Evolutionary conservation across 2,888 invertebrate genomes (phyloP).

Genomic region (Eulithis prunata): DNA sequence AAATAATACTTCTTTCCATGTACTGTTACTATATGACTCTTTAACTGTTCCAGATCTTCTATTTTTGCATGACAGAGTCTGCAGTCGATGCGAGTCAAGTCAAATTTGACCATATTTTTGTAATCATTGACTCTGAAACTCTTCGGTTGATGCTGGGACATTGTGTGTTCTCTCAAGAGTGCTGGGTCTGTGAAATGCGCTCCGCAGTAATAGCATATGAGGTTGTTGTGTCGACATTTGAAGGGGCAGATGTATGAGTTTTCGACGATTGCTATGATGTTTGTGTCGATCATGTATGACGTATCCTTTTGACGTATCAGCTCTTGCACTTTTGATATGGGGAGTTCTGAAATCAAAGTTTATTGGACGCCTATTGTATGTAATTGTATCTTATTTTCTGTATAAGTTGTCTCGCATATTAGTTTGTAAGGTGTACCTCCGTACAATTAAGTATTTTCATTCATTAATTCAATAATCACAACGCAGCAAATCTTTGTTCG

Average conservation of each 20-base stretch:
- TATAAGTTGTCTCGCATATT: too few species aligned
- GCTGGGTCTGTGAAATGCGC: constrained; percentile 59
- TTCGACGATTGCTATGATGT: constrained; percentile 70
- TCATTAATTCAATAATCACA: too few species aligned
- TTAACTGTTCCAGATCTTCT: constrained; percentile 62
- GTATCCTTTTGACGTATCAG: constrained; percentile 70
- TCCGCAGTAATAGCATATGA: constrained; percentile 74
- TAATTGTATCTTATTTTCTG: too few species aligned
- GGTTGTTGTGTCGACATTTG: constrained; percentile 73
- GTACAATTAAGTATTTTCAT: too few species aligned
- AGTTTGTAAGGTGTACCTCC: too few species aligned
- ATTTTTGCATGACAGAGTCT: constrained; percentile 62
- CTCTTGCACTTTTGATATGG: constrained; percentile 70
- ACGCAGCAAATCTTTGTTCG: too few species aligned
- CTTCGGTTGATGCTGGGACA: constrained; percentile 56
- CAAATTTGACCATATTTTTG: constrained; percentile 75
- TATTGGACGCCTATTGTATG: too few species aligned
- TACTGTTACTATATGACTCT: constrained; percentile 56
- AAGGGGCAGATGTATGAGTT: constrained; percentile 73
- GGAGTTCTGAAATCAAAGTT: constrained; percentile 54
- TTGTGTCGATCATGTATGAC: constrained; percentile 70
- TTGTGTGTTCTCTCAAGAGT: constrained; percentile 57
- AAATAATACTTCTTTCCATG: constrained; percentile 71
- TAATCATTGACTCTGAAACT: constrained; percentile 71
- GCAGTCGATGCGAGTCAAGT: constrained; percentile 71